Evolutionary conservation across 2,113 vertebrate genomes (phyloP).

Genomic region (Hydropotes inermis): DNA sequence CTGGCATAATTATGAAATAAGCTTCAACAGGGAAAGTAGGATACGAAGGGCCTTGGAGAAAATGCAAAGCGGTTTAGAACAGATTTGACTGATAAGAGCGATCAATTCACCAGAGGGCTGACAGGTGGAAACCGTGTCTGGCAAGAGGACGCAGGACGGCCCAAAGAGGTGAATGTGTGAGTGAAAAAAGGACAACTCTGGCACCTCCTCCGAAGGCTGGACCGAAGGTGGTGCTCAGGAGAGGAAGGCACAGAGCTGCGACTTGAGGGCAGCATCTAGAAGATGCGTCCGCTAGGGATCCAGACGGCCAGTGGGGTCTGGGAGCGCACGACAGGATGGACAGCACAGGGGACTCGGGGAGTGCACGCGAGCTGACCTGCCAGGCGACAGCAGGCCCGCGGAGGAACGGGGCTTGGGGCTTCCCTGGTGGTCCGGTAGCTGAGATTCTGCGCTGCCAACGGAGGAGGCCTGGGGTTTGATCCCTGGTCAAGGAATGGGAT

Average conservation of each 20-base stretch:
- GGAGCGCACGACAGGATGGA: not conserved
- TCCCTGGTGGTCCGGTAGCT: not conserved
- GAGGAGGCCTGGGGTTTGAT: not conserved
- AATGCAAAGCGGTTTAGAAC: not conserved
- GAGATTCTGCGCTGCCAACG: fast-evolving
- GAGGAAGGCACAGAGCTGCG: not conserved
- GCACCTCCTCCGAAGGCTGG: not conserved
- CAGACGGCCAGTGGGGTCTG: not conserved
- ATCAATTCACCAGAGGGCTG: not conserved
- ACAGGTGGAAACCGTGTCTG: fast-evolving
- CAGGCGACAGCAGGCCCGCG: too few relatives aligned
- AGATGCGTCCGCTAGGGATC: not conserved
- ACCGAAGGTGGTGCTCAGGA: not conserved
- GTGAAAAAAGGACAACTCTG: not conserved
- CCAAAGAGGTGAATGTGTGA: fast-evolving
- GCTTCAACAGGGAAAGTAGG: not conserved
- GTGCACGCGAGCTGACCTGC: not conserved
- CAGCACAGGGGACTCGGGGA: not conserved
- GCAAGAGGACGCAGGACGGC: not conserved
- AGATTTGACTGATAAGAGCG: not conserved
- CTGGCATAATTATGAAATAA: too few relatives aligned
- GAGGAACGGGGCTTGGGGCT: not conserved
- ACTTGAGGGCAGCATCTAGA: not conserved
- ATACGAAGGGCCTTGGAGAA: not conserved
- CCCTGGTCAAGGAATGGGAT: not conserved